Base-by-base conservation (phyloP, 2,797 vertebrate genomes). In the Simalia tracyae region DNA sequence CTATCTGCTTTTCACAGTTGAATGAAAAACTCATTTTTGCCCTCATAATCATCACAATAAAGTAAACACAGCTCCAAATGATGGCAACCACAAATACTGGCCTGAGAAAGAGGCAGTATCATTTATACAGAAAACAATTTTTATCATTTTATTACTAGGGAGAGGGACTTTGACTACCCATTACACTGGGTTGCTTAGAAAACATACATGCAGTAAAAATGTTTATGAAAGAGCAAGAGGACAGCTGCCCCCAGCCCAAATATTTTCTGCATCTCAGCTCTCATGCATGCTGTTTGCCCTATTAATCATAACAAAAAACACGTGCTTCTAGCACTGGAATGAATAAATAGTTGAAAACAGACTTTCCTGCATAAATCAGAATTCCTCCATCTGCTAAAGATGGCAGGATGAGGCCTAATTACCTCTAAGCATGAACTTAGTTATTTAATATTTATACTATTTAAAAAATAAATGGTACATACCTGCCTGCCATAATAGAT, bases 401-500 rank as follows among this genome's bases (percentile, higher is more conserved):
- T 61, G 57, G 28, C 42, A 36, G 57, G 22, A 56, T 81, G 19
- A 81, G 12, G 4, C 3, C 86, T 59, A 36, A 61, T 19, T 50
- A 87, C 22, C 72, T 5, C 36, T 84, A 92, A 94, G 42, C 50
- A 84, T 19, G 3, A 1, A 76, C 36, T 1, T 86, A 87, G 2
- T 90, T 84, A 91, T 36, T 90, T 86, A 94, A 93, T 87, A 95
- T 50, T 9, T 59, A 36, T 22, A 89, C 0, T 68, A 60, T 2
- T 92, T 84, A 89, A 93, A 91, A 88, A 36, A 72, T 14, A 89
- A 31, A 1, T 12, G 93, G 90, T 68, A 76, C 17, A 12, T 24
- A 5, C 64, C 12, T n/a, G 19, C 72, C 22, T 63, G 8, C 2
- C 91, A 57, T 5, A 94, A 92, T 57, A 2, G 22, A 84, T 0